Base-by-base conservation (phyloP, 2,113 vertebrate genomes). In the Indri indri region DNA sequence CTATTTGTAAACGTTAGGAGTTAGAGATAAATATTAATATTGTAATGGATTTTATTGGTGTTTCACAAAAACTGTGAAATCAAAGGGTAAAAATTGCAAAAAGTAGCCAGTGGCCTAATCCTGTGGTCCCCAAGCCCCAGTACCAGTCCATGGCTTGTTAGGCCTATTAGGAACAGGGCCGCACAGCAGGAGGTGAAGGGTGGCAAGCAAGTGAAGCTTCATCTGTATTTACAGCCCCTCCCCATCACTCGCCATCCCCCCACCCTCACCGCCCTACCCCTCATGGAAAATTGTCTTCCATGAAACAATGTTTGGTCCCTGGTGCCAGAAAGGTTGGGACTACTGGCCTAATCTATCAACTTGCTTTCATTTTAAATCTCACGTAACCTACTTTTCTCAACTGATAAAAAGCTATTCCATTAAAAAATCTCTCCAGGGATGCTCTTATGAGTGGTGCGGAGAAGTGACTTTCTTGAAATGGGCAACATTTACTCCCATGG, bases 361-460 rank as follows among this genome's bases (percentile, higher is more conserved):
- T 52, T 6, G 42, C 16, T 92, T 96, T 90, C 63, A 94, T 40
- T 83, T 74, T 57, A 42, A 90, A 50, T 84, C 34, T 91, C 40
- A 59, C 7, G 2, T 74, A 37, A 74, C 13, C 22, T 73, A 65
- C 40, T 81, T 70, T 91, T 80, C 23, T 79, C 42, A 90, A 50
- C 16, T 57, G 50, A 88, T 37, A 80, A 59, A 91, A 74, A 88
- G 9, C 30, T 61, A 34, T 82, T 81, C 79, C 30, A 79, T 87
- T 86, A 94, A 42, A 86, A 87, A 73, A 77, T 61, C 45, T 90
- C 68, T 92, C 50, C 37, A 90, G 66, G 63, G 73, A 86, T 40
- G 9, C 34, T 65, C 34, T 90, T 66, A 9, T 57, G 57, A 73
- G 22, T 81, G 27, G 30, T 88, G 13, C 42, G 25, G 22, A 37